phyloP scores from a whole-genome alignment of 2,888 invertebrate species.

The Eupithecia tripunctaria region DNA sequence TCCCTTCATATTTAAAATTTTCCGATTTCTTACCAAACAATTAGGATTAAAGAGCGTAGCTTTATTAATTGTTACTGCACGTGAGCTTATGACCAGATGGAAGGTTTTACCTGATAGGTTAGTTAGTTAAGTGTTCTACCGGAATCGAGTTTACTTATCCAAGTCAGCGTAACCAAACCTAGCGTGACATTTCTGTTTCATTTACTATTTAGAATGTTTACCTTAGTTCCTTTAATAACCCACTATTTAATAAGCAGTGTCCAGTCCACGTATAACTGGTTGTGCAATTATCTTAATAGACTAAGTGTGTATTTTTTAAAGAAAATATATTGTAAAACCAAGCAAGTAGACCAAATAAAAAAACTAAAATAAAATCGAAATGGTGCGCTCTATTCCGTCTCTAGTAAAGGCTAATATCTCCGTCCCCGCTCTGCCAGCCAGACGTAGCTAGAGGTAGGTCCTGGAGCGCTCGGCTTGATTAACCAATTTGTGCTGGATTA shows the following conservation, averaged over 20 bases:
- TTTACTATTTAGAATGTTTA: background rate
- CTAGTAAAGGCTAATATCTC: background rate
- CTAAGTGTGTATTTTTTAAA: no score
- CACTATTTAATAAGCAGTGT: no score
- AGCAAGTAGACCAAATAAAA: no score
- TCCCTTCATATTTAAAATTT: background rate
- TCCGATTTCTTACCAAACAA: background rate
- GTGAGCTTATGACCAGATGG: no score
- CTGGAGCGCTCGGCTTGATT: slow-evolving; percentile 38
- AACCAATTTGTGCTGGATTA: slow-evolving; percentile 44
- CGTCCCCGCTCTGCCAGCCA: slow-evolving; percentile 15
- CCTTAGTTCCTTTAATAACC: no score
- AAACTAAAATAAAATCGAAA: background rate
- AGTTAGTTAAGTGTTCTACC: no score
- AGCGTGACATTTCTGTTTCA: background rate
- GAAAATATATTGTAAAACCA: no score
- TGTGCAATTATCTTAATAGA: no score
- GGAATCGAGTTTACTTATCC: background rate
- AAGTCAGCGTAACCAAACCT: background rate
- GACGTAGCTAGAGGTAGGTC: slow-evolving; percentile 33
- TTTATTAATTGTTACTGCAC: background rate
- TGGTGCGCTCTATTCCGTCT: background rate
- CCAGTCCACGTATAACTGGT: no score
- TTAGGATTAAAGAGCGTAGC: background rate
- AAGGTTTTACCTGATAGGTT: background rate